These are phyloP conservation scores for Sarcoramphus papa DNA, from an alignment of 2,797 vertebrate genomes.

Conservation along the genomic window DNA sequence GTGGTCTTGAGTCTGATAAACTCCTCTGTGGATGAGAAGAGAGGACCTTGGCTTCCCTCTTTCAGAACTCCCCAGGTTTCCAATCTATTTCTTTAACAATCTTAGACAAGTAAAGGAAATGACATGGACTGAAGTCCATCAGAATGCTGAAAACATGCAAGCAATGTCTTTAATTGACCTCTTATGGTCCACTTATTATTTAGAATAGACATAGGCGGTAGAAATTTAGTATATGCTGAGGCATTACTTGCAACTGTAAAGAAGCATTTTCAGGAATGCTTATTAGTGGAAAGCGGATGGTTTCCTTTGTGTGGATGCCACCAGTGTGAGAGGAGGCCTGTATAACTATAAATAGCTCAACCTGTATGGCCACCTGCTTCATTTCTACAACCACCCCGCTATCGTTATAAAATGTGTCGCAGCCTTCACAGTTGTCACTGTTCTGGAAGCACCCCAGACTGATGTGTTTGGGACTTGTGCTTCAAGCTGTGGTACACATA, in stretches of 20 bases:
- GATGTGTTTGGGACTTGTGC: neutral
- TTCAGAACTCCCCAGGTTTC: neutral
- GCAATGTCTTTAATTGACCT: neutral
- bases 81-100: neutral
- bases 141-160: neutral
- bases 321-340: accelerated
- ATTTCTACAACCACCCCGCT: neutral
- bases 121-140: neutral
- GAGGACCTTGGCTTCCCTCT: neutral
- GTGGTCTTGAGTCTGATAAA: neutral
- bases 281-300: neutral
- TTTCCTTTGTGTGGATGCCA: neutral
- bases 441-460: neutral
- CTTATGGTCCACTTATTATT: neutral
- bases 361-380: neutral
- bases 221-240: neutral
- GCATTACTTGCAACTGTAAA: neutral
- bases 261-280: neutral
- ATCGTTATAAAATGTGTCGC: accelerated
- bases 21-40: neutral
- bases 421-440: neutral
- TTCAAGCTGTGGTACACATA: neutral
- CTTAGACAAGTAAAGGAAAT: neutral
- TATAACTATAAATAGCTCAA: neutral
- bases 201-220: neutral